These are phyloP conservation scores for Lasioglossum marginatum DNA, from an alignment of 2,888 invertebrate genomes.

Conservation along the genomic window DNA sequence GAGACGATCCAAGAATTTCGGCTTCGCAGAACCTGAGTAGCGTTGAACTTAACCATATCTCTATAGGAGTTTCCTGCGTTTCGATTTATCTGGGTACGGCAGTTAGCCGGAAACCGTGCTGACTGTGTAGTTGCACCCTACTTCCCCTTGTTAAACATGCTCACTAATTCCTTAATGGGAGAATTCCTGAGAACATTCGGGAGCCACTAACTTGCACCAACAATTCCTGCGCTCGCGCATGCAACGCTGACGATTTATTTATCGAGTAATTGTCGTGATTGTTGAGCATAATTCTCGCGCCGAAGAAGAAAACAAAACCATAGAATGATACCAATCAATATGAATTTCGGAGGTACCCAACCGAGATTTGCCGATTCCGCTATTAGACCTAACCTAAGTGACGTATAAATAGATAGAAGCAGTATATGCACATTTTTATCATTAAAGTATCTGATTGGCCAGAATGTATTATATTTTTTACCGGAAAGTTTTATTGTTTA, in stretches of 20 bases:
- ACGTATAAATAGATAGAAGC: too few relatives aligned
- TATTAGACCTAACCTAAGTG: too few relatives aligned
- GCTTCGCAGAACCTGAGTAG: conserved; percentile 20
- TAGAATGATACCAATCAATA: too few relatives aligned
- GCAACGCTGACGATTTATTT: conserved; percentile 3
- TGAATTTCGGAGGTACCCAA: neutral
- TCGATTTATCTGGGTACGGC: conserved; percentile 61
- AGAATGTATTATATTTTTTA: too few relatives aligned
- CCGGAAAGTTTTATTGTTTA: too few relatives aligned
- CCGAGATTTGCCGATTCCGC: too few relatives aligned
- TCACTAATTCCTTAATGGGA: conserved; percentile 53
- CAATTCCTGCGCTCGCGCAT: neutral
- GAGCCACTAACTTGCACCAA: conserved; percentile 19
- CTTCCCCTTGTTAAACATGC: conserved; percentile 45
- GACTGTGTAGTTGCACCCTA: conserved; percentile 49
- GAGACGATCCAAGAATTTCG: conserved; percentile 40
- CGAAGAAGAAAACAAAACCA: neutral
- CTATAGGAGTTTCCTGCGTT: conserved; percentile 45
- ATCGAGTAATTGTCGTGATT: conserved; percentile 11
- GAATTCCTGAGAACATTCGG: conserved; percentile 37
- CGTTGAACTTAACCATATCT: conserved; percentile 50
- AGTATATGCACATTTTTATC: too few relatives aligned
- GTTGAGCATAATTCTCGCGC: neutral
- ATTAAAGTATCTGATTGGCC: too few relatives aligned
- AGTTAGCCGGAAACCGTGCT: conserved; percentile 57